phyloP scores from a whole-genome alignment of 2,888 invertebrate genomes.

The Pteria penguin region DNA sequence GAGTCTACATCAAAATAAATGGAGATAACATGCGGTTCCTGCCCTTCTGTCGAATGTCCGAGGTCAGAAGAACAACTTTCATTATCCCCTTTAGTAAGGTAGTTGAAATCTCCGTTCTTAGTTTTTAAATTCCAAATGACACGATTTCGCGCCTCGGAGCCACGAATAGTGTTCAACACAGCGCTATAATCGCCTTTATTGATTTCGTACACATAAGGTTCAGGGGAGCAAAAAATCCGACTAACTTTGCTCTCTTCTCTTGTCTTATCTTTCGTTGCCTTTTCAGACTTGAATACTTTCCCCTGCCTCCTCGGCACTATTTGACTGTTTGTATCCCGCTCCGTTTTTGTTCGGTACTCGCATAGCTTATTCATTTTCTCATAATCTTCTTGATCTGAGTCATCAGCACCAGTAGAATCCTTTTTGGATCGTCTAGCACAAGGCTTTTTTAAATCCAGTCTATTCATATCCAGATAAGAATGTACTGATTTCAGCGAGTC shows the following conservation, averaged over 20 bases:
- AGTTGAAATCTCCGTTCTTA: neutral
- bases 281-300: neutral
- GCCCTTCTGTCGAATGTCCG: neutral
- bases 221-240: neutral
- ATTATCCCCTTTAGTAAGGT: neutral
- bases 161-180: slow-evolving; percentile 3
- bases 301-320: neutral
- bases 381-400: neutral
- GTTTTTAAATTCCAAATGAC: slow-evolving; percentile 24
- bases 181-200: neutral
- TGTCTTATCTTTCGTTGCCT: neutral
- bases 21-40: slow-evolving; percentile 7
- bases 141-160: neutral
- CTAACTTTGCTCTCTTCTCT: neutral
- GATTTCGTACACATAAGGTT: slow-evolving; percentile 12
- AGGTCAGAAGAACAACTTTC: neutral
- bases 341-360: neutral
- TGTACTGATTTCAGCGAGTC: neutral
- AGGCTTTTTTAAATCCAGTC: neutral
- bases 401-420: neutral
- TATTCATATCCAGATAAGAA: neutral
- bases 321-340: too few relatives aligned
- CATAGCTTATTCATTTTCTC: slow-evolving; percentile 4
- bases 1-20: slow-evolving; percentile 13
- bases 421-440: neutral